Evolutionary conservation across 2,888 invertebrate genomes (phyloP), one percentile per base, ranked within the genome.

Genomic region (Abrostola tripartita): DNA sequence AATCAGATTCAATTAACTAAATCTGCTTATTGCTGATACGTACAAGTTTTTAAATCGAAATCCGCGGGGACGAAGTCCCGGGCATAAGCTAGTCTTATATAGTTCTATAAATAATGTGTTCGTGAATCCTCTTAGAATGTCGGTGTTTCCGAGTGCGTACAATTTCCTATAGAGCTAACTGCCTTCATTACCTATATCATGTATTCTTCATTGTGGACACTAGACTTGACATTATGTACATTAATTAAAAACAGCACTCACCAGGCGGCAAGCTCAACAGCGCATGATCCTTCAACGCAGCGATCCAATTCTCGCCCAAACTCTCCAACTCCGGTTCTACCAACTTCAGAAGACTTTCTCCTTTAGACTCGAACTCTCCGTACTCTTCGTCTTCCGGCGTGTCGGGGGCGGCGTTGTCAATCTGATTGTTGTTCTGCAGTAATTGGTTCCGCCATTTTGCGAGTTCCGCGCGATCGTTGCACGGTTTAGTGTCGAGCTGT

Each of bases 231-330:
- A 40, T n/a, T n/a, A n/a, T n/a, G n/a, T 40, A 40, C 10, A 40
- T 10, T 5, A n/a, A 51, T 53, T 8, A 10, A 10, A 8, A 36
- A 0, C 0, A 9, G 5, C 12, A 85, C 87, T 83, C 76, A 96
- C 96, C 96, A 55, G 97, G 95, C 0, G 99, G 99, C 73, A 99
- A 95, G 64, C 99, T 97, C 50, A 99, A 92, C 51, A 99, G 93
- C 0, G 99, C 99, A 84, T 99, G 98, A 91, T 99, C 99, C 87
- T 97, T 97, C 79, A 99, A 94, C 0, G 99, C 99, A 0, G 98
- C 97, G 67, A 99, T 93, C 99, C 99, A 99, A 89, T 99, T 97
- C 78, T 97, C 97, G 10, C 99, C 98, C 64, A 99, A 95, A 85
- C 97, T 97, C 68, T 97, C 96, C 79, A 99, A 92, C 91, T 99